These are phyloP conservation scores for Actenoides hombroni DNA, from an alignment of 2,113 vertebrate species.

Conservation along the genomic window DNA sequence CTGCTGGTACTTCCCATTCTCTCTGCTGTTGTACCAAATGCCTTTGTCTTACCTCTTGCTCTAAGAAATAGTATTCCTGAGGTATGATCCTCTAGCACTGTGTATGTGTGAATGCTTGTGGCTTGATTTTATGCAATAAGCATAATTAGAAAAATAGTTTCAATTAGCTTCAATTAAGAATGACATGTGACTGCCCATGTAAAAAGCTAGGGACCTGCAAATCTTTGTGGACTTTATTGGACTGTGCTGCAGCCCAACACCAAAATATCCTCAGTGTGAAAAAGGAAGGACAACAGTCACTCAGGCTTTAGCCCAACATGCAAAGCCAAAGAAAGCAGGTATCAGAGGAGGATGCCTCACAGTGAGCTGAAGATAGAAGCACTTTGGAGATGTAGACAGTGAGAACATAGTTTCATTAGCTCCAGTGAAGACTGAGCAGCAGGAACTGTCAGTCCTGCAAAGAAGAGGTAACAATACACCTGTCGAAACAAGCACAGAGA, in stretches of 20 bases:
- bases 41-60: neutral
- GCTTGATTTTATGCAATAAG: neutral
- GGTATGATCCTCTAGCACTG: neutral
- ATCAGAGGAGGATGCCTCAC: neutral
- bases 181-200: neutral
- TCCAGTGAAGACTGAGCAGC: neutral
- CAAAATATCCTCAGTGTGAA: neutral
- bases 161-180: neutral
- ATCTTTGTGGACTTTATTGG: neutral
- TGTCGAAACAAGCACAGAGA: conserved; percentile 49
- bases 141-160: neutral
- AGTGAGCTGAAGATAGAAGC: neutral
- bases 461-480: conserved; percentile 34
- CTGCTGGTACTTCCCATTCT: neutral
- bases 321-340: neutral
- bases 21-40: neutral
- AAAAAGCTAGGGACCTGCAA: neutral
- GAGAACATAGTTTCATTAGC: neutral
- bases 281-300: neutral
- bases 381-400: neutral
- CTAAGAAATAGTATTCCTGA: neutral
- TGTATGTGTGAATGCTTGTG: neutral
- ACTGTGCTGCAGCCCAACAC: neutral
- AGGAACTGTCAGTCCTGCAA: neutral
- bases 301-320: neutral